Evolutionary conservation across 2,113 vertebrate species (phyloP), one percentile per base, ranked within the genome.

Genomic region (Aix galericulata): DNA sequence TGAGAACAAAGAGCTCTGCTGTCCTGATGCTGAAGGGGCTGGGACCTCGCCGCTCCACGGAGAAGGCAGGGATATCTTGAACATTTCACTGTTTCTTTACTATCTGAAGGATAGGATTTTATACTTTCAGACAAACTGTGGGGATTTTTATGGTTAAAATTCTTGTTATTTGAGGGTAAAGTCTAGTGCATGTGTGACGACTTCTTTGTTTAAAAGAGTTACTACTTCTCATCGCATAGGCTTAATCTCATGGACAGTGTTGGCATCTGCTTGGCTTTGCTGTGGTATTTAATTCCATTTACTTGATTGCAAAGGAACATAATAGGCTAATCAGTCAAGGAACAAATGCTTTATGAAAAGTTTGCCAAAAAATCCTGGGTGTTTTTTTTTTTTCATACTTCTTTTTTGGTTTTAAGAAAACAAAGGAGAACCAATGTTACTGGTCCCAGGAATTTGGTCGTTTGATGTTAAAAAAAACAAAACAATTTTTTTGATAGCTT

Each of bases 401-500:
- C n/a, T 17, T 26, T 26, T 15, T 27, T 21, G 8, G 9, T 72
- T 91, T 63, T 40, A 73, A 89, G 95, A 93, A 93, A 95, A 48
- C 42, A 50, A 84, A 82, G 58, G 64, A 67, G 59, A 92, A 42
- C 25, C 77, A 67, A 56, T 17, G 31, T 55, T 73, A 18, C 36
- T 52, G 22, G 50, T 83, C 59, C 89, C 85, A 62, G 32, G 34
- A 86, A 80, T 58, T 26, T 3, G 3, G 48, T 78, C 17, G 17
- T 67, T 83, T 22, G 62, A 86, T 68, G 20, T 48, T 1, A 25
- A 72, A n/a, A 59, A 59, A 78, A 40, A 40, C 40, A 40, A 40
- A 40, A 40, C 93, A 72, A 92, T 96, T 93, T 82, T 94, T 96
- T 93, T 79, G 81, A 91, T 94, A 92, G 76, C 40, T 86, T 85